These are phyloP conservation scores for Parnassius smintheus DNA, from an alignment of 2,888 invertebrate genomes.

Conservation along the genomic window DNA sequence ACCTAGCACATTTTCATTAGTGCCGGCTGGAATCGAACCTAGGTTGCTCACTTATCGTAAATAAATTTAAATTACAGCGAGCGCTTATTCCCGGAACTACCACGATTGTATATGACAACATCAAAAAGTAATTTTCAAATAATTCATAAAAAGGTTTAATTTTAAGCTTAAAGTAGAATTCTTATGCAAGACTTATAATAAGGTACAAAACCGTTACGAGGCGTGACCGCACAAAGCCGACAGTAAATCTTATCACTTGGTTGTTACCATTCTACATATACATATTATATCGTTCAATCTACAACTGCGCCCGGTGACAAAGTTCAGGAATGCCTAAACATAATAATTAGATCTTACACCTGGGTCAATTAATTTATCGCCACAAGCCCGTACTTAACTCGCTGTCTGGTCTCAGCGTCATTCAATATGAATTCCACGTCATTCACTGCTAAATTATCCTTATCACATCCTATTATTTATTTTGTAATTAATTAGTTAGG, in stretches of 20 bases:
- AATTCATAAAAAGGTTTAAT: too few species aligned
- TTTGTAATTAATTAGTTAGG: constrained; percentile 9
- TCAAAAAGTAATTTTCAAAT: too few species aligned
- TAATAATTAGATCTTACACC: constrained; percentile 63
- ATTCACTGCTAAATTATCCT: constrained; percentile 23
- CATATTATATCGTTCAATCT: constrained; percentile 47
- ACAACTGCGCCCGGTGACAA: constrained; percentile 36
- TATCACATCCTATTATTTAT: constrained; percentile 23
- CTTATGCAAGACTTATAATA: background rate
- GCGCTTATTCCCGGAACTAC: too few species aligned
- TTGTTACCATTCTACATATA: background rate
- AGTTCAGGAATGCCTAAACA: constrained; percentile 39
- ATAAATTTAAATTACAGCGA: too few species aligned
- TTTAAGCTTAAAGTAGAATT: too few species aligned
- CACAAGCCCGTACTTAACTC: constrained; percentile 33
- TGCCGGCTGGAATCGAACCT: too few species aligned
- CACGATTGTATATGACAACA: too few species aligned
- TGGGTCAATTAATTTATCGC: constrained; percentile 56
- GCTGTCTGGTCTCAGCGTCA: constrained; percentile 30
- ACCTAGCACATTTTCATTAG: too few species aligned
- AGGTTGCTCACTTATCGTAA: too few species aligned
- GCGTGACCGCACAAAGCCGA: background rate
- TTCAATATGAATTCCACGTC: constrained; percentile 32
- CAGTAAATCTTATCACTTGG: constrained; percentile 17
- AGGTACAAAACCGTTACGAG: background rate